Conservation (phyloP, 2,113 vertebrate species). For the Cyphomyrus discorhynchus region DNA sequence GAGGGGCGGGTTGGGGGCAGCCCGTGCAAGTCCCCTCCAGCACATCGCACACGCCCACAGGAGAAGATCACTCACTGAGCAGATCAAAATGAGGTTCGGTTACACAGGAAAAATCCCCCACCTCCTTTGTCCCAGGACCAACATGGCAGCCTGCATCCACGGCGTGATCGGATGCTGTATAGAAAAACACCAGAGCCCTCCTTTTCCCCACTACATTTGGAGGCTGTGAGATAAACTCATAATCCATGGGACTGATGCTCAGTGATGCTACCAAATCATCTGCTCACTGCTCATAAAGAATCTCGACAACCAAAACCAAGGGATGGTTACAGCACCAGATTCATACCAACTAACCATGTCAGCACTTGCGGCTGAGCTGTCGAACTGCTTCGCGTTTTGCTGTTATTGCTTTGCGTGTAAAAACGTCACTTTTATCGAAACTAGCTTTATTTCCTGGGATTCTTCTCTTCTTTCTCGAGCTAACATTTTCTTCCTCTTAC, state of each 20-base stretch:
- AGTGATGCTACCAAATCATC: neutral
- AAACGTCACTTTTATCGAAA: neutral
- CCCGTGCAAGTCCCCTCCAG: neutral
- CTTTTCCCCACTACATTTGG: neutral
- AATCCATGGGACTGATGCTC: neutral
- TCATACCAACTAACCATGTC: neutral
- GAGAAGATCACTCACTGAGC: neutral
- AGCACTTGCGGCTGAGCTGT: neutral
- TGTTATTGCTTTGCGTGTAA: neutral
- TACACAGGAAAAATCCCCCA: neutral
- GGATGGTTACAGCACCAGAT: neutral
- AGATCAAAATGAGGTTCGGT: neutral
- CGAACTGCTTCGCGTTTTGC: neutral
- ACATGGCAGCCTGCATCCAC: neutral
- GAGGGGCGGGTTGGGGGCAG: neutral
- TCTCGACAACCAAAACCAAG: neutral
- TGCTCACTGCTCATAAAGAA: neutral
- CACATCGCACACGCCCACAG: neutral
- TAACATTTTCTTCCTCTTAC: neutral
- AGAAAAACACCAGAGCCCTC: neutral
- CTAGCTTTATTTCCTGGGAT: constrained; percentile 8
- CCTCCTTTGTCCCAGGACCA: neutral
- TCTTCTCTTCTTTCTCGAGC: constrained; percentile 3
- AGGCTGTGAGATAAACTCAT: neutral
- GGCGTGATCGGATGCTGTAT: neutral